Conservation (phyloP, 2,888 invertebrate genomes). For the Ennomos quercinarius region DNA sequence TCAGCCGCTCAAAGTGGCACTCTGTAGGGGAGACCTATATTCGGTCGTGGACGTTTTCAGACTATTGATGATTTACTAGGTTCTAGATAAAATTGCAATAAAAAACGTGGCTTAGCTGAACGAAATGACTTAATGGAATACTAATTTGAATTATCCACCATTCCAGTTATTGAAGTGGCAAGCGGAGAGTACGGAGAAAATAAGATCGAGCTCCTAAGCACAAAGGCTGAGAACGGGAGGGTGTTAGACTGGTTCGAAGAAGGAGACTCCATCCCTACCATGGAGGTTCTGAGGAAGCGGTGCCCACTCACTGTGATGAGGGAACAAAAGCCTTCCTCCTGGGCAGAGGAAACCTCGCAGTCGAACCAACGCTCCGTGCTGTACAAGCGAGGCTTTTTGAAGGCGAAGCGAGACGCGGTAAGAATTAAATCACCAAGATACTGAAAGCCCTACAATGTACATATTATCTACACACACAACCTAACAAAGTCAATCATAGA, state of each 20-base stretch:
- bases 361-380: conserved; percentile 90
- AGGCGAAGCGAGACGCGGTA: conserved; percentile 90
- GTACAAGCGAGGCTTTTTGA: conserved; percentile 89
- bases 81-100: too few relatives aligned
- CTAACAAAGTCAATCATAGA: too few relatives aligned
- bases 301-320: conserved; percentile 80
- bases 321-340: conserved; percentile 67
- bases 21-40: too few relatives aligned
- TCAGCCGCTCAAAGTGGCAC: too few relatives aligned
- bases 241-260: conserved; percentile 89
- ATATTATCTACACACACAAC: too few relatives aligned
- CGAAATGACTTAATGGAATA: too few relatives aligned
- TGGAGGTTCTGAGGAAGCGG: conserved; percentile 84
- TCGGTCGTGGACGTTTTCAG: too few relatives aligned
- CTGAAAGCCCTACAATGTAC: too few relatives aligned
- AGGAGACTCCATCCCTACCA: conserved; percentile 80
- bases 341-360: conserved; percentile 89
- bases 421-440: conserved; percentile 40
- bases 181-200: conserved; percentile 96
- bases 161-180: conserved; percentile 95
- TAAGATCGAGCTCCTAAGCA: conserved; percentile 88
- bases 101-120: too few relatives aligned
- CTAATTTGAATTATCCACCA: conserved; percentile 23
- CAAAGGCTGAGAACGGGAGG: conserved; percentile 89
- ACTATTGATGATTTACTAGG: too few relatives aligned